These are phyloP conservation scores for Hypanus sabinus DNA, from an alignment of 2,113 vertebrate species.

Conservation along the genomic window DNA sequence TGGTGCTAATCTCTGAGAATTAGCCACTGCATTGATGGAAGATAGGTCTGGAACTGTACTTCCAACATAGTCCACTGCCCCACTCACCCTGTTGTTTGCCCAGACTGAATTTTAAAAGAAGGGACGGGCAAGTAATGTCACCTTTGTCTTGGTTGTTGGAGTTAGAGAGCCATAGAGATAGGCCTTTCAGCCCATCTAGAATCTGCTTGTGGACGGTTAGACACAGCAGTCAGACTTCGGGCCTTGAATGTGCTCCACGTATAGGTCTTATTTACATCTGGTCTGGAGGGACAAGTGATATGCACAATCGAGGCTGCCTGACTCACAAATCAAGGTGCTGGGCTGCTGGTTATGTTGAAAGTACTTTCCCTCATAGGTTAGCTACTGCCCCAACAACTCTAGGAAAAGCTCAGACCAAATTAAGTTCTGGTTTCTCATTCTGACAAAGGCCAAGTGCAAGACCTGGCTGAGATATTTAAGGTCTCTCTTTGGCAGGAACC, in stretches of 20 bases:
- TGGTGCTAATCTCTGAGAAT: background rate
- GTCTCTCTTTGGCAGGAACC: background rate
- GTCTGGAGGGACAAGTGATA: background rate
- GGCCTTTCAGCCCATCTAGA: no score
- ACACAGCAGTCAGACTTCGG: background rate
- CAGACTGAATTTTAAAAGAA: background rate
- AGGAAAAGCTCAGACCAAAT: constrained; percentile 8
- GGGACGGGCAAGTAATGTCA: background rate
- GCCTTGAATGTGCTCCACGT: background rate
- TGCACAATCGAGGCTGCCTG: background rate
- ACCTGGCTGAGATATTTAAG: background rate
- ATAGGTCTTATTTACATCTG: background rate
- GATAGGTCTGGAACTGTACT: background rate
- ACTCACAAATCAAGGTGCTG: no score
- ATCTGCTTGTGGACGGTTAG: background rate
- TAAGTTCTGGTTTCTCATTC: background rate
- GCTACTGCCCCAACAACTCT: background rate
- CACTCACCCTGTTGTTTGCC: background rate
- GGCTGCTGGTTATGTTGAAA: background rate
- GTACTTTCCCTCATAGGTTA: constrained; percentile 4
- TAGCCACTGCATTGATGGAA: constrained; percentile 1
- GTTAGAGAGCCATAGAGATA: no score
- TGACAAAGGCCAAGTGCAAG: background rate
- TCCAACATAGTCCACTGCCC: background rate
- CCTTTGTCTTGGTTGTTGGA: background rate